phyloP scores from a whole-genome alignment of 2,797 vertebrate genomes.

The Hephaestus fuliginosus region DNA sequence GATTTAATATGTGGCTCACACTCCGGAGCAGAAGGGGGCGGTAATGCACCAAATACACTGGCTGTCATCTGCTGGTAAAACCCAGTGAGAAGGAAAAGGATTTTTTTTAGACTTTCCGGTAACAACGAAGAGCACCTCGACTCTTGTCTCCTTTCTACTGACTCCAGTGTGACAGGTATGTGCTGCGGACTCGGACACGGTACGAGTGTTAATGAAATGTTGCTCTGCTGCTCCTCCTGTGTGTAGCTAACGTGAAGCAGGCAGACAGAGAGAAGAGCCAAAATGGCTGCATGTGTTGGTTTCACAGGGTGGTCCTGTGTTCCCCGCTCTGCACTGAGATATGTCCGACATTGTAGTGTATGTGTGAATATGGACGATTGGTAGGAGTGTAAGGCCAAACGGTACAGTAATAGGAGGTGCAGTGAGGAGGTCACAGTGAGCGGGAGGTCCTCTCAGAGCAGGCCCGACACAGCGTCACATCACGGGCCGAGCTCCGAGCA shows the following conservation, averaged over 20 bases:
- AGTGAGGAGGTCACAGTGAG: no score
- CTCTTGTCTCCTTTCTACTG: background rate
- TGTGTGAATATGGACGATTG: background rate
- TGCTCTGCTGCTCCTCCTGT: background rate
- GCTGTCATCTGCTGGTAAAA: background rate
- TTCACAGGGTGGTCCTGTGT: no score
- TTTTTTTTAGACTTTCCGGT: background rate
- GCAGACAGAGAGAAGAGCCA: constrained; percentile 15
- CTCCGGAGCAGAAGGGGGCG: constrained; percentile 27
- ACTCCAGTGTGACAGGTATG: constrained; percentile 50
- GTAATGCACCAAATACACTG: background rate
- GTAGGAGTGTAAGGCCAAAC: background rate
- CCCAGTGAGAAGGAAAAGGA: constrained; percentile 12
- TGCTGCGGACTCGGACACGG: background rate
- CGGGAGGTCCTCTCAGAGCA: no score
- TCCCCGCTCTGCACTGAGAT: background rate
- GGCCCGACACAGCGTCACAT: background rate
- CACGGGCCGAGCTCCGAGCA: no score
- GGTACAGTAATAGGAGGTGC: no score
- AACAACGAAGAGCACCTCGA: background rate
- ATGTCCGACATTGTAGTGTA: background rate
- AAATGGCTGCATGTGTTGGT: constrained; percentile 49
- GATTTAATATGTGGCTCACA: no score
- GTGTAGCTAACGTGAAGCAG: background rate
- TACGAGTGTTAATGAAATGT: background rate